A percentile compares a stretch with the other conserved stretches of the same genome.
Evolutionary conservation across 2,113 vertebrate genomes (phyloP).

Genomic region (Hippocampus zosterae): DNA sequence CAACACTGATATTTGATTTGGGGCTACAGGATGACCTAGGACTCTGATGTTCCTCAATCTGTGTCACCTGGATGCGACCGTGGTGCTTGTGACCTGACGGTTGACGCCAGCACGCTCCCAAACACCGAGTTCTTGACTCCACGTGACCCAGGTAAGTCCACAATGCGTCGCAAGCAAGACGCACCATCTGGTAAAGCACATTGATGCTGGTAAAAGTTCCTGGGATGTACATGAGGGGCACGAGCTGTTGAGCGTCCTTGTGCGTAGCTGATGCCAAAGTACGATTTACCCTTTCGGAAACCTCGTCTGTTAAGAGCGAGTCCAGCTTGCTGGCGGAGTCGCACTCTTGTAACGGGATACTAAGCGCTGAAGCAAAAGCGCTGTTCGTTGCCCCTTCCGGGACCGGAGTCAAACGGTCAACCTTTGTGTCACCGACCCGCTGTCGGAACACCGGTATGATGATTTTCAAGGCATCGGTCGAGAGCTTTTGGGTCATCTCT

Average conservation of each 20-base stretch:
- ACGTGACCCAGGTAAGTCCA: conserved; percentile 1
- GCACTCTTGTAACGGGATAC: neutral
- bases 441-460: neutral
- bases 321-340: neutral
- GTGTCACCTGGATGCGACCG: neutral
- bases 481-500: conserved; percentile 2
- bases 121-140: neutral
- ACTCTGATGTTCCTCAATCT: neutral
- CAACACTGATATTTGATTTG: neutral
- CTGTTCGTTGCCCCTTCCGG: neutral
- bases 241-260: neutral
- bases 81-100: neutral
- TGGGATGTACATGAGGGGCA: neutral
- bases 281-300: neutral
- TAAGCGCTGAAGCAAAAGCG: neutral
- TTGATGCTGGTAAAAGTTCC: neutral
- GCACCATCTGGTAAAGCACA: conserved; percentile 5
- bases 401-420: neutral
- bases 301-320: neutral
- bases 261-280: neutral
- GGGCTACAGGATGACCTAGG: neutral
- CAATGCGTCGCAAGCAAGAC: neutral
- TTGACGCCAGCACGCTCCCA: neutral
- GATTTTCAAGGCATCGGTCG: neutral
- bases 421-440: neutral